Conservation (phyloP, 2,888 invertebrate genomes). For the Chironomus tentans region DNA sequence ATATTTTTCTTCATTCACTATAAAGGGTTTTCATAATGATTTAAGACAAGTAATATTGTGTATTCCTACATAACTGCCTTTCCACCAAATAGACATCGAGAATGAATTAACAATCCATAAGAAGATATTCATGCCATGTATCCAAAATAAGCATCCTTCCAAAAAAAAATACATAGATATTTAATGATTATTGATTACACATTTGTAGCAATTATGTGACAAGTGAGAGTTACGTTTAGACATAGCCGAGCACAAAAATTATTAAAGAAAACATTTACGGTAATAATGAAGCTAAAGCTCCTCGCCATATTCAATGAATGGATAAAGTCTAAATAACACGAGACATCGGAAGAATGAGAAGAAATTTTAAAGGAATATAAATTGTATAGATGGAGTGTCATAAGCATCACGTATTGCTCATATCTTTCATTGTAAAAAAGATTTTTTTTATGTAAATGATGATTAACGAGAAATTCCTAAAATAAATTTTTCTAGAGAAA, state of each 20-base stretch:
- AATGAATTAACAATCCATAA: too few species aligned
- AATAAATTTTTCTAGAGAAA: too few species aligned
- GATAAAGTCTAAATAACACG: not conserved
- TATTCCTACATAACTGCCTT: not conserved
- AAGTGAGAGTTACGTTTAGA: not conserved
- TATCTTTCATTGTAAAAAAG: not conserved
- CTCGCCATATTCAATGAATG: not conserved
- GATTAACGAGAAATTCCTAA: not conserved
- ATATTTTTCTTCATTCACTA: constrained; percentile 94
- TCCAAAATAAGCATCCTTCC: not conserved
- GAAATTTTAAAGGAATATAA: not conserved
- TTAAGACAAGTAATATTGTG: not conserved
- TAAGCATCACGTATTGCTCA: not conserved
- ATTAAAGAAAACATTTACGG: not conserved
- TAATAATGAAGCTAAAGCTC: not conserved
- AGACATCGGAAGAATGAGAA: not conserved
- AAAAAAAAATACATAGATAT: not conserved
- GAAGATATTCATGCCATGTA: not conserved
- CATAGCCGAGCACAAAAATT: not conserved
- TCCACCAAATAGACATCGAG: too few species aligned
- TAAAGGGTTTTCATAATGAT: constrained; percentile 57
- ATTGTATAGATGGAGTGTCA: not conserved
- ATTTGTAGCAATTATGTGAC: not conserved
- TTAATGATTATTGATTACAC: not conserved
- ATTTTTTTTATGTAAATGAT: not conserved